Conservation (phyloP, 2,113 vertebrate species). For the Corythaeola cristata region DNA sequence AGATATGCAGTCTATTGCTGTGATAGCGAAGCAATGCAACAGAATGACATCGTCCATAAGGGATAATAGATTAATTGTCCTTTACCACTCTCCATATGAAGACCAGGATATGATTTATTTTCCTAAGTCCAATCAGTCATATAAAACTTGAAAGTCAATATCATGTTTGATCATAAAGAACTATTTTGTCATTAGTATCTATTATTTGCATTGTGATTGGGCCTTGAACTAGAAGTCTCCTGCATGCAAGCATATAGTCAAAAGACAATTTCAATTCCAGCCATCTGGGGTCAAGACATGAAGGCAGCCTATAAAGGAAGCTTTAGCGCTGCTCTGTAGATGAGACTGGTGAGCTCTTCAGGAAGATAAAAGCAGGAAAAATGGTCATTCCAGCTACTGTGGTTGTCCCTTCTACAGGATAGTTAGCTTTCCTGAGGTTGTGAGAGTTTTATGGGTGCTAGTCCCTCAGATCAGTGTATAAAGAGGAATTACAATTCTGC, state of each 20-base stretch:
- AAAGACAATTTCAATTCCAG: background rate
- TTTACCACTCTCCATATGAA: background rate
- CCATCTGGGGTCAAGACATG: background rate
- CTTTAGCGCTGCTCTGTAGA: background rate
- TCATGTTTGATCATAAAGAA: background rate
- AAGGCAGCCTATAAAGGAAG: background rate
- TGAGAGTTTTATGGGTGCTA: background rate
- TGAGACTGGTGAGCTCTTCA: background rate
- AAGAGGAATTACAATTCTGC: background rate
- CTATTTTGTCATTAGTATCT: background rate
- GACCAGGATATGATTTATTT: background rate
- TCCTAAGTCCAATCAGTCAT: background rate
- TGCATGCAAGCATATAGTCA: background rate
- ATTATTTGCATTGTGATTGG: background rate
- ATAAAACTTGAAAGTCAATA: background rate
- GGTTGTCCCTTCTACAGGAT: background rate
- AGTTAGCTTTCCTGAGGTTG: accelerated
- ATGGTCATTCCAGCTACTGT: background rate
- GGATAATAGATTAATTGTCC: background rate
- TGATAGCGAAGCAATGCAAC: background rate
- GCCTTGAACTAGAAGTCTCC: background rate
- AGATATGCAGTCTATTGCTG: background rate
- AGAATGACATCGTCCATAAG: background rate
- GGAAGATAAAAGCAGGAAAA: background rate
- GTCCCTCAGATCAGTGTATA: background rate